These are phyloP conservation scores for Conus canariensis DNA, from an alignment of 2,888 invertebrate genomes.

Conservation along the genomic window DNA sequence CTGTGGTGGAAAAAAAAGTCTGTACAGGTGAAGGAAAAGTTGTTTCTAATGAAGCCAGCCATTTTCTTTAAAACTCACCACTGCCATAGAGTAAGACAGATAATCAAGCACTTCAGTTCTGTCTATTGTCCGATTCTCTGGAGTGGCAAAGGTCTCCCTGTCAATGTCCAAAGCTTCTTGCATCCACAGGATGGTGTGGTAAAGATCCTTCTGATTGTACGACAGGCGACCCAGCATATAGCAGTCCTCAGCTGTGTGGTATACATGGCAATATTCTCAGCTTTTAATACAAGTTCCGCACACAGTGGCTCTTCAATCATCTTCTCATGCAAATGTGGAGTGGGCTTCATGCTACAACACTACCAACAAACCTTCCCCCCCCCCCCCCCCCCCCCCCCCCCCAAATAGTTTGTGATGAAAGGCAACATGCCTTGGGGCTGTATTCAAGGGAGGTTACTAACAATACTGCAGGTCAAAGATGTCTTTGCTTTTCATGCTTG, in stretches of 20 bases:
- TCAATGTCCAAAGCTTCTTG: conserved; percentile 87
- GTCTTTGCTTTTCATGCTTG: no score
- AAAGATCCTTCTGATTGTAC: conserved; percentile 93
- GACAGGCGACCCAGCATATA: conserved; percentile 95
- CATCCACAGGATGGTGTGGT: conserved; percentile 97
- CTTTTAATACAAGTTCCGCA: no score
- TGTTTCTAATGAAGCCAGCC: no score
- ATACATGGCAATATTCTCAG: not conserved
- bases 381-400: no score
- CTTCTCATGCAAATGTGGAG: not conserved
- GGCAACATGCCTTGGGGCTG: not conserved
- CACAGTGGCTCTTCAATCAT: not conserved
- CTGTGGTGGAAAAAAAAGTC: no score
- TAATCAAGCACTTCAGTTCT: conserved; percentile 69
- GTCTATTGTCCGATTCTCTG: conserved; percentile 60
- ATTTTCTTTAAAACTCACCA: conserved; percentile 48
- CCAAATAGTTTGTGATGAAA: not conserved
- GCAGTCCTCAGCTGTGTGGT: conserved; percentile 89
- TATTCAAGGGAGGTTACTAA: not conserved
- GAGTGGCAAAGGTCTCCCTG: conserved; percentile 24
- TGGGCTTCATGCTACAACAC: not conserved
- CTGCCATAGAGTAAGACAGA: conserved; percentile 58
- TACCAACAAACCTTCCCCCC: no score
- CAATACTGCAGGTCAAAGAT: no score
- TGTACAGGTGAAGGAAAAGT: no score